phyloP scores from a whole-genome alignment of 2,797 vertebrate genomes.

The Alfaro cultratus region DNA sequence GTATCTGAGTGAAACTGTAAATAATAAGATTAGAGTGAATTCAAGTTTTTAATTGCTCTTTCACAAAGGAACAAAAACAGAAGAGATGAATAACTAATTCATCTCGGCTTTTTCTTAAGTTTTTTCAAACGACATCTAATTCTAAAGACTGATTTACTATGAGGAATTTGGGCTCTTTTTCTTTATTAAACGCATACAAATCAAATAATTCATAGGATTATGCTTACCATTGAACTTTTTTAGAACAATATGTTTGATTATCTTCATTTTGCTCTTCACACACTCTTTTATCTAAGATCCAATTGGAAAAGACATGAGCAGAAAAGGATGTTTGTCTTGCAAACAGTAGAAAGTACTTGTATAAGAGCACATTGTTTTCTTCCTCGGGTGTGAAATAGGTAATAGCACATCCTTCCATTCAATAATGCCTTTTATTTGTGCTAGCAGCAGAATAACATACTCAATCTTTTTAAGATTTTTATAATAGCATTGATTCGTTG shows the following conservation, averaged over 20 bases:
- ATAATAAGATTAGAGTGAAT: constrained; percentile 13
- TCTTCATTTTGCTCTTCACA: neutral
- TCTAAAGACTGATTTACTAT: neutral
- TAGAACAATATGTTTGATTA: constrained; percentile 12
- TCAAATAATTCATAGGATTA: neutral
- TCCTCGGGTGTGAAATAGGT: constrained; percentile 54
- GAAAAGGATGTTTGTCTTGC: constrained; percentile 15
- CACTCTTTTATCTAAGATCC: constrained; percentile 8
- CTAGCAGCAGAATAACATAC: constrained; percentile 16
- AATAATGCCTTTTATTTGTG: neutral
- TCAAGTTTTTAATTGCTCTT: constrained; percentile 11
- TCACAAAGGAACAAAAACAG: constrained; percentile 12
- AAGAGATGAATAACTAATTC: neutral
- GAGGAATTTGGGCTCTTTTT: neutral
- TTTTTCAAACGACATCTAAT: constrained; percentile 16
- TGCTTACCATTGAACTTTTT: neutral
- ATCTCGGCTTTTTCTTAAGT: constrained; percentile 9
- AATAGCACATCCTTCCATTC: constrained; percentile 33
- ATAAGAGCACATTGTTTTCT: constrained; percentile 27
- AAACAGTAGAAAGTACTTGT: constrained; percentile 28
- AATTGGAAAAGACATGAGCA: constrained; percentile 24
- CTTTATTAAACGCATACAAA: neutral
- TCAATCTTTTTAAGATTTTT: neutral
- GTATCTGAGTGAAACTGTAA: neutral
- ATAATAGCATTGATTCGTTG: constrained; percentile 6